These are phyloP conservation scores for Porites rus DNA, from an alignment of 92 coral and sea anemone species.

Conservation along the genomic window DNA sequence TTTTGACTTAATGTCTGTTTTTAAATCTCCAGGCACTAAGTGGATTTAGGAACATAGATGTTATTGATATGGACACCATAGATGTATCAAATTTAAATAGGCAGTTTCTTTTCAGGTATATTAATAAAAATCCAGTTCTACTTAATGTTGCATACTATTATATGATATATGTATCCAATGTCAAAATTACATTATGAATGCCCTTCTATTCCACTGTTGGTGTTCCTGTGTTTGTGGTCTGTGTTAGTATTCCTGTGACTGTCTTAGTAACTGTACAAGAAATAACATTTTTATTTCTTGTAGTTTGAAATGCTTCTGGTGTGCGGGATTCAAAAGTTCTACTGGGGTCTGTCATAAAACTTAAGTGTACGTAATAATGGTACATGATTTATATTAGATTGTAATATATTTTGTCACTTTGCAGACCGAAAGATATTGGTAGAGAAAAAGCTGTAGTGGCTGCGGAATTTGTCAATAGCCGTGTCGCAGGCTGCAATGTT, in stretches of 20 bases:
- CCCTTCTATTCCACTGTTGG: no score
- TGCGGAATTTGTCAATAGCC: slow-evolving; percentile 90
- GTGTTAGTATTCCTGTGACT: no score
- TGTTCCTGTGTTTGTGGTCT: no score
- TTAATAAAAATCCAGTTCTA: not conserved
- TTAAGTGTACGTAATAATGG: not conserved
- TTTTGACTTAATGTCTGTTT: not conserved
- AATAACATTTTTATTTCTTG: no score
- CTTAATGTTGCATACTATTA: no score
- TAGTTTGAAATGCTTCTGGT: no score
- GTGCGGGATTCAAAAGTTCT: no score
- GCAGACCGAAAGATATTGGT: slow-evolving; percentile 95
- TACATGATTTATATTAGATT: not conserved
- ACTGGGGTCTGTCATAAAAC: no score
- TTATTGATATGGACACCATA: slow-evolving; percentile 98
- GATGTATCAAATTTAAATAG: slow-evolving; percentile 96
- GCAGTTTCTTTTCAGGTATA: slow-evolving; percentile 95
- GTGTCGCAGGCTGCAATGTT: slow-evolving; percentile 90
- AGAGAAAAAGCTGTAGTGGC: slow-evolving; percentile 93
- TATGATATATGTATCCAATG: not conserved
- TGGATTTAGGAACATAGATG: slow-evolving; percentile 95
- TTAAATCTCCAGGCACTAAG: slow-evolving; percentile 73
- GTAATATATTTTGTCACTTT: not conserved
- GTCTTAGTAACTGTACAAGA: no score
- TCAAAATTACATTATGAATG: not conserved